Base-by-base conservation (phyloP, 1,140 invertebrate genomes). In the Cydia splendana region DNA sequence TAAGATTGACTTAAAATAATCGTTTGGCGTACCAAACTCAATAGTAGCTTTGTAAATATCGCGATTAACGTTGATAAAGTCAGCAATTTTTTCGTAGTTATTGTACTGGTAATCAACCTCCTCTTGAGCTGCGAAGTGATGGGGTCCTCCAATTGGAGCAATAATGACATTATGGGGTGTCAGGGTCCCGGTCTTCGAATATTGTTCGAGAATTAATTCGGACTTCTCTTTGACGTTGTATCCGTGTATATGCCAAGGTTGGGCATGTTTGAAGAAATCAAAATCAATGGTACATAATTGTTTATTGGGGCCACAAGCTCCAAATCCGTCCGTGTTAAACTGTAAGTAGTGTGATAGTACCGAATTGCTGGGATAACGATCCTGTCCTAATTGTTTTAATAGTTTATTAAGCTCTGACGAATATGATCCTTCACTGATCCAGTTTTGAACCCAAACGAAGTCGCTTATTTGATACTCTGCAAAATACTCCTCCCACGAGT, bases 61-160 rank as follows among this genome's bases (percentile, higher is more conserved):
- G 20, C 95, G 94, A 53, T 95, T 94, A 12, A 92, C 91, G 85
- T 98, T 98, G 62, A 98, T 96, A 81, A 96, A 97, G 75, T 97
- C 95, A 42, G 97, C 95, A 15, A 98, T 91, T 80, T 95, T 94
- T 75, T 96, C 95, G 87, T 98, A 98, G 86, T 98, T 98, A 28
- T 94, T 95, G 83, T 97, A 97, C 86, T 98, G 97, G 85, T 97
- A 97, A 84, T 97, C 96, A 96, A 97, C 98, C 86, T 98, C 97
- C 13, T 96, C 93, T 53, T 95, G 94, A 65, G 95, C 93, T 84
- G 97, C 96, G 84, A 96, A 98, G 4, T 96, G 93, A 85, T 97
- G 97, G 83, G 97, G 96, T 82, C 97, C 97, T 0, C 97, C 97
- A 2, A 98, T 88, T 0, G 96, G 96, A 86, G 97, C 96, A 38